Evolutionary conservation across 2,113 vertebrate species (phyloP).

Genomic region (Eudyptes chrysolophus): DNA sequence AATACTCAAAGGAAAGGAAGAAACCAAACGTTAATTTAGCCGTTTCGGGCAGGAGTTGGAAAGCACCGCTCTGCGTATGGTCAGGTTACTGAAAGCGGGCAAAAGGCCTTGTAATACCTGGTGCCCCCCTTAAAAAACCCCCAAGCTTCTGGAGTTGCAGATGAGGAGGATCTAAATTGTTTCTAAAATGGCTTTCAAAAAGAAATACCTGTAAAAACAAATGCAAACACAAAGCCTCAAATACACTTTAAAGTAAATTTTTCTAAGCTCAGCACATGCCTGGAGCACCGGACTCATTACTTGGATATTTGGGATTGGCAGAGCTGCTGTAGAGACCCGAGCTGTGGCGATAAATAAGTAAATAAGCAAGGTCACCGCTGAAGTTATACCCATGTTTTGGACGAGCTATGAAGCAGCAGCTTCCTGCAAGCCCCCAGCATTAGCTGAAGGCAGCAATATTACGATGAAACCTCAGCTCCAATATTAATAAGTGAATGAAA

Average conservation of each 20-base stretch:
- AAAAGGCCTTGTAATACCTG: neutral
- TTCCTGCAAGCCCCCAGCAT: neutral
- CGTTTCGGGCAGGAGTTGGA: neutral
- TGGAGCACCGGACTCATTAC: neutral
- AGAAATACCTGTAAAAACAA: neutral
- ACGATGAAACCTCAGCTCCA: neutral
- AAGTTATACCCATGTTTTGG: neutral
- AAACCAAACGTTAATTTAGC: neutral
- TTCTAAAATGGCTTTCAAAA: neutral
- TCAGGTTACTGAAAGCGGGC: neutral
- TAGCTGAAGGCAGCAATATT: neutral
- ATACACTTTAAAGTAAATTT: neutral
- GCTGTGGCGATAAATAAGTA: neutral
- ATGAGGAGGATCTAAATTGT: neutral
- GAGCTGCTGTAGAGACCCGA: neutral
- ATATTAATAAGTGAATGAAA: neutral
- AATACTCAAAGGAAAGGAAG: neutral
- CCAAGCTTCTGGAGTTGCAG: neutral
- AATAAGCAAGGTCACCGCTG: neutral
- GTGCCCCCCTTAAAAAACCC: neutral
- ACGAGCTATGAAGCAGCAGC: neutral
- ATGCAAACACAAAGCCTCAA: neutral
- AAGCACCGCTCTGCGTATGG: accelerated
- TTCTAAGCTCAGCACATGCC: neutral
- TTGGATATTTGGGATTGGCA: neutral